A percentile compares a stretch with the other conserved stretches of the same genome.
phyloP scores from a whole-genome alignment of 2,797 vertebrate genomes.

The Rhinogobio ventralis region DNA sequence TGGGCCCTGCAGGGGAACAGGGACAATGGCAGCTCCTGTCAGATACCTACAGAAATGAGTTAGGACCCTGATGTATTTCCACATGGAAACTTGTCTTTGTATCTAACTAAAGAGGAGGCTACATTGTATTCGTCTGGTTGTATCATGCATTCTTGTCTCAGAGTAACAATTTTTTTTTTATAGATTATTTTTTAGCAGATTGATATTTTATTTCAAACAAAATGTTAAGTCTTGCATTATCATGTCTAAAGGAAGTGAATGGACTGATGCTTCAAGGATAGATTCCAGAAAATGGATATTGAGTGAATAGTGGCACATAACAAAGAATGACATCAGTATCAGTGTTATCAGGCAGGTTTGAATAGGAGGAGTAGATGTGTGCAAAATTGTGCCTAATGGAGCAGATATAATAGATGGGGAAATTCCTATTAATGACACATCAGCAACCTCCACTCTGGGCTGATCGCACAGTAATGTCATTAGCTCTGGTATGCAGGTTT shows the following conservation, averaged over 20 bases:
- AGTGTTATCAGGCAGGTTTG: slow-evolving; percentile 25
- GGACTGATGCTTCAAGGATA: slow-evolving; percentile 42
- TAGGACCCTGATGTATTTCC: background rate
- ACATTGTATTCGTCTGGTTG: background rate
- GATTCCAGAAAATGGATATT: slow-evolving; percentile 2
- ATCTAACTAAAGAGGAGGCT: background rate
- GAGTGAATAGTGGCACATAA: slow-evolving; percentile 26
- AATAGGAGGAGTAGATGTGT: slow-evolving; percentile 46
- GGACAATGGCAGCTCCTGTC: slow-evolving; percentile 28
- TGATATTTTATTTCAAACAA: background rate
- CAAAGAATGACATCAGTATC: slow-evolving; percentile 43
- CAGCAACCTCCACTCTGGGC: slow-evolving; percentile 49
- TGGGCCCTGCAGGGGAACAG: slow-evolving; percentile 50
- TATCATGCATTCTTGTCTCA: background rate
- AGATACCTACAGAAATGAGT: slow-evolving; percentile 39
- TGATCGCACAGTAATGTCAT: slow-evolving; percentile 47
- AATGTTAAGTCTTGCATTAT: slow-evolving; percentile 1
- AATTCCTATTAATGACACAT: slow-evolving; percentile 57
- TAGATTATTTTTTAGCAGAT: background rate
- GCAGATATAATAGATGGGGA: slow-evolving; percentile 53
- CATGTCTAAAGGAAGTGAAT: slow-evolving; percentile 11
- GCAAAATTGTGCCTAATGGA: slow-evolving; percentile 55
- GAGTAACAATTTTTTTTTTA: background rate
- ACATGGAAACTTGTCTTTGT: background rate
- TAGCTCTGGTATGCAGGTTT: slow-evolving; percentile 49